These are phyloP conservation scores for Mactra quadrangularis DNA, from an alignment of 1,140 invertebrate species.

Conservation along the genomic window DNA sequence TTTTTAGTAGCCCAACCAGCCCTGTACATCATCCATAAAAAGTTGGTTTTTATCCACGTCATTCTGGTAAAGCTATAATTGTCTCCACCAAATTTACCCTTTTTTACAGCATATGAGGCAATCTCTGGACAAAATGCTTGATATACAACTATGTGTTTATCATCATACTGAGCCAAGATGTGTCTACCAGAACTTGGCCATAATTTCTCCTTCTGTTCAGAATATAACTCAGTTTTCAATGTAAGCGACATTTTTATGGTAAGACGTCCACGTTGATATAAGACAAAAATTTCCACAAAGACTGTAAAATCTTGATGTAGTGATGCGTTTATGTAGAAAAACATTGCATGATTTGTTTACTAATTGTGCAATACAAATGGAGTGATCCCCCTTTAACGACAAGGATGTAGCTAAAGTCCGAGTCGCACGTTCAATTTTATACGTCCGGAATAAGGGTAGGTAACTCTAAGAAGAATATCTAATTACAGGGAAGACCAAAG, in stretches of 20 bases:
- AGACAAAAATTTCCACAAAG: too few relatives aligned
- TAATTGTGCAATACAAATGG: too few relatives aligned
- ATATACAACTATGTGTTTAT: conserved; percentile 71
- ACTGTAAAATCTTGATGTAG: too few relatives aligned
- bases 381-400: too few relatives aligned
- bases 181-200: conserved; percentile 64
- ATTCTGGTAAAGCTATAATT: conserved; percentile 71
- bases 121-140: conserved; percentile 74
- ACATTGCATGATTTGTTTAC: too few relatives aligned
- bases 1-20: conserved; percentile 73
- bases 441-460: too few relatives aligned
- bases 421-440: too few relatives aligned
- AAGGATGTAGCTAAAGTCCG: too few relatives aligned
- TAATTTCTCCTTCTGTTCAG: conserved; percentile 16
- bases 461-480: too few relatives aligned
- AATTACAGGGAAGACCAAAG: too few relatives aligned
- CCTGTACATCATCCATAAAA: conserved; percentile 80
- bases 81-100: conserved; percentile 58
- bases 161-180: conserved; percentile 68
- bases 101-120: conserved; percentile 59
- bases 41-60: conserved; percentile 80
- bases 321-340: too few relatives aligned
- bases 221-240: conserved; percentile 23
- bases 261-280: too few relatives aligned
- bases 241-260: background rate